Evolutionary conservation across 1,140 invertebrate species (phyloP), one percentile per base, ranked within the genome.

Genomic region (Argopecten irradians): DNA sequence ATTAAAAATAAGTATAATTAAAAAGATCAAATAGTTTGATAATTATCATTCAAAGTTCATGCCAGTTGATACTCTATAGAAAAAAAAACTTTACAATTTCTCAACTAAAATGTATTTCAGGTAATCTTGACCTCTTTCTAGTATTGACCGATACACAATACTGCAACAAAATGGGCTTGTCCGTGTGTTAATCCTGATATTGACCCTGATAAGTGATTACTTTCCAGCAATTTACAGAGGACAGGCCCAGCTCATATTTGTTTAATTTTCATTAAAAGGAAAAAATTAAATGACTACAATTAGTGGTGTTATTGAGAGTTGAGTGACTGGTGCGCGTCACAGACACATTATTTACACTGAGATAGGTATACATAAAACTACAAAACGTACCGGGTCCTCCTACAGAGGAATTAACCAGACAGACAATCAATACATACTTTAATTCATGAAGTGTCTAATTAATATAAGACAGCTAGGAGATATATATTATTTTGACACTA

Each of bases 201-300:
- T 46, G 43, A 46, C 43, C 43, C 43, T 19, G 43, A 46, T 46
- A 46, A 8, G 13, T 46, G 43, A 46, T 46, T 46, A 19, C 43
- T 16, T 19, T 46, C 13, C 19, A 46, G 43, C 43, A 14, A 46
- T 46, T 46, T 46, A 3, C 19, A 19, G 36, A 39, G 36, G 36
- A 39, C 36, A n/a, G n/a, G n/a, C 36, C 36, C 13, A 46, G 11
- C 5, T 5, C 8, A 28, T 71, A 71, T 71, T 71, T 71, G 55
- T 71, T 71, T n/a, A n/a, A n/a, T n/a, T 71, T 71, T n/a, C 55
- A 71, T 28, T 71, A 71, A 71, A 71, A 28, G 55, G n/a, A 71
- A 71, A 71, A n/a, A 71, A 28, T 71, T 1, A 28, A 71, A 71
- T 71, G 43, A 28, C 55, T 28, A n/a, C 22, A 28, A 71, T 71